Evolutionary conservation across 2,888 invertebrate species (phyloP).

Genomic region (Euphydryas editha): DNA sequence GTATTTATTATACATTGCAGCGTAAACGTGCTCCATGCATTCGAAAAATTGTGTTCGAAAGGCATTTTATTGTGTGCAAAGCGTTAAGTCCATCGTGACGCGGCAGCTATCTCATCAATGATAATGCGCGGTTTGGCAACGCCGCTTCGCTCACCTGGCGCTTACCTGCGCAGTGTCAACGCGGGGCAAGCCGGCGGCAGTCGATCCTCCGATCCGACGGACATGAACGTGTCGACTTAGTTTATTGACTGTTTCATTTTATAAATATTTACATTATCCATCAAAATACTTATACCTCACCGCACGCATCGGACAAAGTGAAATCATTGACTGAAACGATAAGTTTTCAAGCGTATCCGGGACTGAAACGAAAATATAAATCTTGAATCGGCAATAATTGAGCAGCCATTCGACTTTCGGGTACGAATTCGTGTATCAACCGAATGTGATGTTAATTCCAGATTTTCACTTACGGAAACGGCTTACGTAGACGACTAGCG

Average conservation of each 20-base stretch:
- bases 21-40: slow-evolving; percentile 14
- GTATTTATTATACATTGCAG: slow-evolving; percentile 35
- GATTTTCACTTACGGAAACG: slow-evolving; percentile 81
- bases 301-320: slow-evolving; percentile 48
- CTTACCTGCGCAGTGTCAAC: slow-evolving; percentile 81
- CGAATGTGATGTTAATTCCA: slow-evolving; percentile 75
- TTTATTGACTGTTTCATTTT: slow-evolving; percentile 48
- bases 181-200: slow-evolving; percentile 71
- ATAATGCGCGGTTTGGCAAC: slow-evolving; percentile 82
- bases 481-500: slow-evolving; percentile 81
- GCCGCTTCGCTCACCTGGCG: slow-evolving; percentile 80
- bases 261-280: slow-evolving; percentile 56
- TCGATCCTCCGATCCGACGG: slow-evolving; percentile 72
- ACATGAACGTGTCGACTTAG: slow-evolving; percentile 60
- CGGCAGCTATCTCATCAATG: slow-evolving; percentile 78
- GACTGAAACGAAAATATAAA: slow-evolving; percentile 48
- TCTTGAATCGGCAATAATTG: slow-evolving; percentile 58
- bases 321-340: slow-evolving; percentile 44
- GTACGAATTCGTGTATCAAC: slow-evolving; percentile 57
- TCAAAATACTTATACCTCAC: slow-evolving; percentile 25
- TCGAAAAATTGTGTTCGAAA: slow-evolving; percentile 40
- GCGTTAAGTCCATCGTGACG: slow-evolving; percentile 63
- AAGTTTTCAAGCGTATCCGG: slow-evolving; percentile 43
- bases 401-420: slow-evolving; percentile 53
- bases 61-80: slow-evolving; percentile 64